These are phyloP conservation scores for Clivina fossor DNA, from an alignment of 2,888 invertebrate genomes.

Conservation along the genomic window DNA sequence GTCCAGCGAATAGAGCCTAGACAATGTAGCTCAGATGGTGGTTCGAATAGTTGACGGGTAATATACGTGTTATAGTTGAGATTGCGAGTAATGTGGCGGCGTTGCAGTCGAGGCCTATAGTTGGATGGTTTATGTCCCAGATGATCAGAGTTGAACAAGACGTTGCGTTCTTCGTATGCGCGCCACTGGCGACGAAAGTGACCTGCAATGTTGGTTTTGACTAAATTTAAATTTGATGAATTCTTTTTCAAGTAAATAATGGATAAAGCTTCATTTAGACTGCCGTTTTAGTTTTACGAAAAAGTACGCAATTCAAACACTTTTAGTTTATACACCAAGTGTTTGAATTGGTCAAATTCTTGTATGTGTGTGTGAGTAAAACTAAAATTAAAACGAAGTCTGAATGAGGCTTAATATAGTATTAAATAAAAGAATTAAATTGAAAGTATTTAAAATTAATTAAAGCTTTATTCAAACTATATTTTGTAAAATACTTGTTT, in stretches of 20 bases:
- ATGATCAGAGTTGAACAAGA: slow-evolving; percentile 45
- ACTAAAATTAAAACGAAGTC: too few relatives aligned
- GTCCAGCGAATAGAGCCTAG: slow-evolving; percentile 55
- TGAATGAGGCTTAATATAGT: too few relatives aligned
- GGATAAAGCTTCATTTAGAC: not conserved
- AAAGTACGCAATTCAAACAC: not conserved
- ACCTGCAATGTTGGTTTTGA: slow-evolving; percentile 41
- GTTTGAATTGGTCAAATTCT: too few relatives aligned
- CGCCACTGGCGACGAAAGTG: slow-evolving; percentile 48
- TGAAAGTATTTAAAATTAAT: too few relatives aligned
- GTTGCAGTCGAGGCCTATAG: slow-evolving; percentile 41
- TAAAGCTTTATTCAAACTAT: too few relatives aligned
- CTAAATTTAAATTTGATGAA: slow-evolving; percentile 11
- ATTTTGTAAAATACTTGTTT: too few relatives aligned
- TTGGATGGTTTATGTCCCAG: slow-evolving; percentile 40
- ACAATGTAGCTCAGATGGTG: slow-evolving; percentile 53
- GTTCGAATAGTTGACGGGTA: slow-evolving; percentile 42
- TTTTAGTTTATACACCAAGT: too few relatives aligned
- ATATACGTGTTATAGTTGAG: slow-evolving; percentile 41
- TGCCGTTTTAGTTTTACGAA: not conserved
- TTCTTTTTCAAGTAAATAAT: slow-evolving; percentile 1
- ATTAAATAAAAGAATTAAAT: too few relatives aligned
- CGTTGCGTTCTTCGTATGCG: slow-evolving; percentile 48
- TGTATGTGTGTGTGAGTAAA: too few relatives aligned
- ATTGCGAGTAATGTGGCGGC: slow-evolving; percentile 38